phyloP scores from a whole-genome alignment of 1,140 invertebrate genomes.

The Aporrectodea caliginosa region DNA sequence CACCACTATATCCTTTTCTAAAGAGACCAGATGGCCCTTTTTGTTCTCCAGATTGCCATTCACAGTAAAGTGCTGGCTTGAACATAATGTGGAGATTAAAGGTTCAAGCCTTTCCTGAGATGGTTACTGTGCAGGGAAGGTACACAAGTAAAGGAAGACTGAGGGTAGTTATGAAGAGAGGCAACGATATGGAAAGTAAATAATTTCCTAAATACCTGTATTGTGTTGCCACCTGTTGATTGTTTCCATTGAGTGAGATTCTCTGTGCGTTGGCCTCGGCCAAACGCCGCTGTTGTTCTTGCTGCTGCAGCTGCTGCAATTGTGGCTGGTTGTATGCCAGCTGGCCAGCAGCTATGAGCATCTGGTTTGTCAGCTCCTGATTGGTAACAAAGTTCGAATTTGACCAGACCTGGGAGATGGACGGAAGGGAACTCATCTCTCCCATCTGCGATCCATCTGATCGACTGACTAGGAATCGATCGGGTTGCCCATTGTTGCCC shows the following conservation, averaged over 20 bases:
- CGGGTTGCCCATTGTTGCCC: background rate
- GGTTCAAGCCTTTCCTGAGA: background rate
- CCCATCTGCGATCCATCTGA: background rate
- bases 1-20: too few relatives aligned
- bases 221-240: background rate
- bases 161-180: background rate
- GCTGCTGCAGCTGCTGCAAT: background rate
- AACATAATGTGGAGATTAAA: background rate
- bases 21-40: too few relatives aligned
- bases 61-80: too few relatives aligned
- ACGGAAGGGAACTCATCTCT: background rate
- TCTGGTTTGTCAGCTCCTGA: background rate
- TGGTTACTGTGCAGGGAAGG: background rate
- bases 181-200: background rate
- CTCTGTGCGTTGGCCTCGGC: background rate
- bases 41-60: too few relatives aligned
- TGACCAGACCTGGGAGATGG: background rate
- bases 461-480: background rate
- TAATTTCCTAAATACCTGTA: background rate
- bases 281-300: slow-evolving; percentile 17
- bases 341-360: background rate
- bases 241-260: background rate
- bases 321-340: too few relatives aligned
- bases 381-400: background rate
- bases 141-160: background rate